Evolutionary conservation across 2,113 vertebrate genomes (phyloP).

Genomic region (Sorex fumeus): DNA sequence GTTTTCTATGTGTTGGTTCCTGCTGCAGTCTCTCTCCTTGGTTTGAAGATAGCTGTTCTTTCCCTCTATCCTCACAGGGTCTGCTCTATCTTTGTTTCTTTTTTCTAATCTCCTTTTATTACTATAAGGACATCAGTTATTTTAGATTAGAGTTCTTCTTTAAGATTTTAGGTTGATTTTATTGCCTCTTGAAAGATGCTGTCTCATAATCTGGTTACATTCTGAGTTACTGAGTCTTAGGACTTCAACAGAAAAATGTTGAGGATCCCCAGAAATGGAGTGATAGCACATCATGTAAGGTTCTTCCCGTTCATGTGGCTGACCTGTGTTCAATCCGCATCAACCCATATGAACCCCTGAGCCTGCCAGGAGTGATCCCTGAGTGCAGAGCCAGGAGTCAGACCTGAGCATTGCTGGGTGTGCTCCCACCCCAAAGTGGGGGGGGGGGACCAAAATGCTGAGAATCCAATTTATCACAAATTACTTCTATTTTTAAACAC

Average conservation of each 20-base stretch:
- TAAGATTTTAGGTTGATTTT: constrained; percentile 7
- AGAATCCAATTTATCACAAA: not conserved
- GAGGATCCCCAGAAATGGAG: too few species aligned
- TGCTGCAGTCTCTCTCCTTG: not conserved
- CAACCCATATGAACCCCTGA: too few species aligned
- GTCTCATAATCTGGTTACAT: not conserved
- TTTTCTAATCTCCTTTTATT: not conserved
- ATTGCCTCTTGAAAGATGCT: constrained; percentile 1
- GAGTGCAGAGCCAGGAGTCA: too few species aligned
- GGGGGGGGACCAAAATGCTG: not conserved
- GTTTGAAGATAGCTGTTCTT: not conserved
- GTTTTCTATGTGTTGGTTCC: not conserved
- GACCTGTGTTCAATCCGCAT: too few species aligned
- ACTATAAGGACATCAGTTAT: not conserved
- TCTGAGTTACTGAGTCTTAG: not conserved
- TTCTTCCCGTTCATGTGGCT: too few species aligned
- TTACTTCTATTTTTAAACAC: too few species aligned
- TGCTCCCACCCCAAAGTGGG: too few species aligned
- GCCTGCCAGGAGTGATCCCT: too few species aligned
- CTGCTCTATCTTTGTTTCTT: not conserved
- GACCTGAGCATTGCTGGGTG: too few species aligned
- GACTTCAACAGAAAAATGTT: not conserved
- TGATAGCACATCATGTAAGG: too few species aligned
- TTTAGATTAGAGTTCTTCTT: not conserved
- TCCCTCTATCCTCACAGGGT: not conserved